Base-by-base conservation (phyloP, 2,888 invertebrate genomes). In the Platynereis dumerilii region DNA sequence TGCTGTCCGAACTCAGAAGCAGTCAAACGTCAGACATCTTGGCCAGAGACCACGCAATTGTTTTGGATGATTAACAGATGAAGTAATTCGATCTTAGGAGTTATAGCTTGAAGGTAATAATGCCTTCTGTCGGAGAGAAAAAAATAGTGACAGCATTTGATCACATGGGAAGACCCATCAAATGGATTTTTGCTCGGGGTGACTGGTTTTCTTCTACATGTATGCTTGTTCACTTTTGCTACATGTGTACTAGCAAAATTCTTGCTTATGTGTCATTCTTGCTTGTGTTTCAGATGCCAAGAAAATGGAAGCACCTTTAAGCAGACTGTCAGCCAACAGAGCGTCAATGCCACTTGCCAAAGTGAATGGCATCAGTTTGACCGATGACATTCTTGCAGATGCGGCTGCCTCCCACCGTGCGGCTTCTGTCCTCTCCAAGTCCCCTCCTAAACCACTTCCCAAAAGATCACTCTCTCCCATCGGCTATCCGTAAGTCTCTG, bases 291-390 rank as follows among this genome's bases (percentile, higher is more conserved):
- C 34, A 34, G 34, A 34, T 12, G 12, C 34, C 34, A 34, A 34
- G 34, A 34, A 34, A 12, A 34, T 34, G 5, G 34, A 48, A 3
- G 10, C 48, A 48, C 48, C 20, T 48, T 7, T 22, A 7, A 48
- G 48, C 48, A 34, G 61, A 20, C 20, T 48, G 2, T 65, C 74
- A 2, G 79, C 81, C 2, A n/a, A n/a, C n/a, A 70, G 80, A 15
- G 74, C 75, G 69, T 74, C 80, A 1, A 75, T 77, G 45, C 78
- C 80, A 0, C 67, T 82, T 66, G 78, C 81, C 10, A 76, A 76
- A 68, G 81, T 80, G 28, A 75, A 75, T 17, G 81, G 78, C 2
- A 74, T 82, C 58, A 80, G 77, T 59, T 73, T 80, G 20, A 64
- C 73, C 5, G 82, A 82, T 62, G 80, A 81, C 58, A 69, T 80